Percentiles rank a stretch among this genome's conserved stretches.
phyloP scores from a whole-genome alignment of 2,888 invertebrate species.

The Cepaea hortensis region DNA sequence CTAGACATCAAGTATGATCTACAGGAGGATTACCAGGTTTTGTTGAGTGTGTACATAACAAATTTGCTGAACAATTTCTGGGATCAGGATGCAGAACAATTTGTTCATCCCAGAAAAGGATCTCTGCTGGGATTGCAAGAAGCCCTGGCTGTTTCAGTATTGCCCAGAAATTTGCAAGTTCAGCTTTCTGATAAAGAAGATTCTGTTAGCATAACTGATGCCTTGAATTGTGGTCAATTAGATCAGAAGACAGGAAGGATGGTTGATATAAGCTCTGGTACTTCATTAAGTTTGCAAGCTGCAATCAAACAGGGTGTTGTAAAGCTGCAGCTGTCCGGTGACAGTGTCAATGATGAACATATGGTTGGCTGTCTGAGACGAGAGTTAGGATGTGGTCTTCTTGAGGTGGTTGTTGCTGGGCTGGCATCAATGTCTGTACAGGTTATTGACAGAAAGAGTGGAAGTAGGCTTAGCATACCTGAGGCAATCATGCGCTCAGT shows the following conservation, averaged over 20 bases:
- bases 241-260: conserved; percentile 83
- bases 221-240: conserved; percentile 80
- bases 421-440: conserved; percentile 53
- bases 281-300: conserved; percentile 75
- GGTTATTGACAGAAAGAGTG: conserved; percentile 59
- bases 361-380: conserved; percentile 46
- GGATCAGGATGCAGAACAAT: conserved; percentile 57
- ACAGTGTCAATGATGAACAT: conserved; percentile 51
- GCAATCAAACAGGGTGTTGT: conserved; percentile 63
- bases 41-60: conserved; percentile 52
- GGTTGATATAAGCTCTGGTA: conserved; percentile 77
- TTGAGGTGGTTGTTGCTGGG: conserved; percentile 56
- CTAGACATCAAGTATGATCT: background rate
- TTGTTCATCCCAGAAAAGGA: conserved; percentile 63
- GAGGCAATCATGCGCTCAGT: conserved; percentile 60
- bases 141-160: conserved; percentile 50
- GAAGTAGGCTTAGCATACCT: conserved; percentile 57
- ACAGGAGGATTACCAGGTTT: conserved; percentile 36
- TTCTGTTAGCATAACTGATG: conserved; percentile 78
- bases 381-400: conserved; percentile 60
- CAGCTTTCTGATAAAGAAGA: conserved; percentile 65
- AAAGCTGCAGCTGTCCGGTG: conserved; percentile 48
- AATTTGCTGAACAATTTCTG: conserved; percentile 62
- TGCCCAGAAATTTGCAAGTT: conserved; percentile 59
- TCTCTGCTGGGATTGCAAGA: conserved; percentile 53